Evolutionary conservation across 2,113 vertebrate genomes (phyloP).

Genomic region (Felis chaus): DNA sequence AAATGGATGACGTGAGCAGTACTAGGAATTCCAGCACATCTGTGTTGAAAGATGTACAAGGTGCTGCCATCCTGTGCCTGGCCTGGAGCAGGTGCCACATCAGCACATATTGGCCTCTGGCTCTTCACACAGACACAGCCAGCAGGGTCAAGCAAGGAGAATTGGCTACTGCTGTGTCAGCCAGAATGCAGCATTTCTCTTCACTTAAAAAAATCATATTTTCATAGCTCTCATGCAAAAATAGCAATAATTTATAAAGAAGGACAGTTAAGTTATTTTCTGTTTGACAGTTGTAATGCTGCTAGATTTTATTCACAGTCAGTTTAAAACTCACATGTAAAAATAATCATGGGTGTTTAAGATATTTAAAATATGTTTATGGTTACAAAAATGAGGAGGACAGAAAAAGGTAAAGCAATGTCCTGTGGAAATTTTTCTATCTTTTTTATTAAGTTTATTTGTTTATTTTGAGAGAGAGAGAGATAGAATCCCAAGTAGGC

Average conservation of each 20-base stretch:
- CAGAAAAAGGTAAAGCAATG: not conserved
- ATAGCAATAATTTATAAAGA: not conserved
- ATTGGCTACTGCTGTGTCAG: not conserved
- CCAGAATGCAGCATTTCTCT: not conserved
- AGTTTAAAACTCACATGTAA: conserved; percentile 2
- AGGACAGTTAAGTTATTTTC: not conserved
- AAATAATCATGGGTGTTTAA: not conserved
- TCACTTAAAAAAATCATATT: not conserved
- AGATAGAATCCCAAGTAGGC: too few species aligned
- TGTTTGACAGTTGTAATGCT: not conserved
- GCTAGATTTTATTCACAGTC: not conserved
- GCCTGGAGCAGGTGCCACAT: fast-evolving
- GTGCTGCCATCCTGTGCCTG: not conserved
- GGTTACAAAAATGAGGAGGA: not conserved
- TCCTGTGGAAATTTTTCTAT: not conserved
- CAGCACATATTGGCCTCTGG: fast-evolving
- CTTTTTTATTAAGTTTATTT: too few species aligned
- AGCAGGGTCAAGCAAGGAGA: not conserved
- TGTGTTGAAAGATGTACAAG: not conserved
- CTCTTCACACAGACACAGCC: fast-evolving
- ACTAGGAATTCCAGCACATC: not conserved
- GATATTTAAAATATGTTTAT: not conserved
- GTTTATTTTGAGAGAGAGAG: too few species aligned
- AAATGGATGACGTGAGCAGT: not conserved
- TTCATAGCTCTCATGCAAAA: not conserved